These are phyloP conservation scores for Gortyna flavago DNA, from an alignment of 2,888 invertebrate species.

Conservation along the genomic window DNA sequence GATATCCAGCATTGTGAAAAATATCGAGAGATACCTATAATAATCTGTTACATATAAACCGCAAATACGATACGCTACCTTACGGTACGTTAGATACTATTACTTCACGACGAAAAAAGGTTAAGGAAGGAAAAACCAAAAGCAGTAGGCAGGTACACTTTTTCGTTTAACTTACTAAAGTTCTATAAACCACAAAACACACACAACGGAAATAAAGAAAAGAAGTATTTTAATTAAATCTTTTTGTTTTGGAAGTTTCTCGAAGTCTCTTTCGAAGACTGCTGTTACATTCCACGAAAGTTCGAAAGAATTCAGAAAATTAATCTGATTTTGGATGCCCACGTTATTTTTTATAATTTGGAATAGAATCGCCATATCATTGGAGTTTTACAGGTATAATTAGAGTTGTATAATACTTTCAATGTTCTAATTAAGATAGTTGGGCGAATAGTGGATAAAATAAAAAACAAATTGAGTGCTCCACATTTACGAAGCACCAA, in stretches of 20 bases:
- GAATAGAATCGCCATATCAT: not conserved
- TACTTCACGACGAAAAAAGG: not conserved
- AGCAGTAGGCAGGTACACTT: not conserved
- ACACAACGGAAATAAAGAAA: constrained; percentile 26
- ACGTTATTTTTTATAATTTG: not conserved
- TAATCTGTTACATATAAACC: not conserved
- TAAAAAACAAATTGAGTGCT: not conserved
- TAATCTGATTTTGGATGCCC: constrained; percentile 46
- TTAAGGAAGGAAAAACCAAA: not conserved
- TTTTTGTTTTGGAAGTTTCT: constrained; percentile 36
- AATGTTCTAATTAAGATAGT: not conserved
- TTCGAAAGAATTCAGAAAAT: constrained; percentile 54
- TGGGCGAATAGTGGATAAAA: not conserved
- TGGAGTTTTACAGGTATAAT: not conserved
- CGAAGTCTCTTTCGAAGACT: constrained; percentile 38
- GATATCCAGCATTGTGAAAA: not conserved
- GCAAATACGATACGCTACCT: not conserved
- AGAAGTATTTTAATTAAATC: constrained; percentile 56
- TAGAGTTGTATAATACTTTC: not conserved
- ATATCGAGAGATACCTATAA: not conserved
- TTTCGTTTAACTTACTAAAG: not conserved
- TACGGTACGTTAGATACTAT: not conserved
- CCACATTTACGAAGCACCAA: no score
- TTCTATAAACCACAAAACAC: not conserved
- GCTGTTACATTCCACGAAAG: constrained; percentile 50